Evolutionary conservation across 2,888 invertebrate species (phyloP).

Genomic region (Platerodrilus igneus): DNA sequence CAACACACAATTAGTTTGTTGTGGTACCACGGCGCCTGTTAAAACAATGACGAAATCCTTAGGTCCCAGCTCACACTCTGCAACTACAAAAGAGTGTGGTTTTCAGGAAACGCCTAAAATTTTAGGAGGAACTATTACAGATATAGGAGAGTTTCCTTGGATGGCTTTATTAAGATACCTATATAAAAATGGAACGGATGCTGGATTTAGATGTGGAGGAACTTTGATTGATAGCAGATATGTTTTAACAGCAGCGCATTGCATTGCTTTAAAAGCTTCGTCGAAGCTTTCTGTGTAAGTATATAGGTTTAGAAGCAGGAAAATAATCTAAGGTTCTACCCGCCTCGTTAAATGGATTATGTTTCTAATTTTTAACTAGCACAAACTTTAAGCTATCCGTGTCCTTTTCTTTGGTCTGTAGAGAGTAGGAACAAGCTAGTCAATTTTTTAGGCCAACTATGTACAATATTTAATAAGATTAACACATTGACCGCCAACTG

Average conservation of each 20-base stretch:
- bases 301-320: no score
- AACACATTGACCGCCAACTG: no score
- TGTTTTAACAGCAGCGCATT: constrained; percentile 23
- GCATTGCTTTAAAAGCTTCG: constrained; percentile 31
- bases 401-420: no score
- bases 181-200: constrained; percentile 14
- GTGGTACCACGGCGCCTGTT: not conserved
- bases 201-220: constrained; percentile 49
- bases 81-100: not conserved
- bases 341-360: no score
- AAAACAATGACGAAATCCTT: not conserved
- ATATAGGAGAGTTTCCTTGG: constrained; percentile 51
- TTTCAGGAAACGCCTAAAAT: not conserved
- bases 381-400: no score
- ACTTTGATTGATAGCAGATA: constrained; percentile 48
- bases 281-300: constrained; percentile 12
- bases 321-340: no score
- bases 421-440: no score
- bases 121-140: constrained; percentile 42
- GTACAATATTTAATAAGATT: no score
- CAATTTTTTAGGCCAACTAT: no score
- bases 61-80: no score
- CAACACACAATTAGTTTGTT: not conserved
- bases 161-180: constrained; percentile 46
- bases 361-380: no score